phyloP scores from a whole-genome alignment of 2,113 vertebrate genomes.

The Pseudorasbora parva region DNA sequence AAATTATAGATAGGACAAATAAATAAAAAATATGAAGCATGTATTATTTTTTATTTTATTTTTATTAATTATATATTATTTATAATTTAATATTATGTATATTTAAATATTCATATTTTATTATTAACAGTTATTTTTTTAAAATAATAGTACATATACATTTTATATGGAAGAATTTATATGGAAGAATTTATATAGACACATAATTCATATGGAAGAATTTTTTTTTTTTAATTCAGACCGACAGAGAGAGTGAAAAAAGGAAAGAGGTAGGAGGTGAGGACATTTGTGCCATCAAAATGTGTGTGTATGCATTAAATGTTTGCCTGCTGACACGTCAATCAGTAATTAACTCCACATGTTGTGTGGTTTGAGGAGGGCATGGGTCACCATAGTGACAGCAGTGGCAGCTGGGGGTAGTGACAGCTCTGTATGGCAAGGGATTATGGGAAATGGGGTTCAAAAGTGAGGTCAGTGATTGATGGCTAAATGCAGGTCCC shows the following conservation, averaged over 20 bases:
- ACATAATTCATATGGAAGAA: too few species aligned
- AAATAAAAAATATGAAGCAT: too few species aligned
- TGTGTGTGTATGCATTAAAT: not conserved
- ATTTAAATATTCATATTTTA: too few species aligned
- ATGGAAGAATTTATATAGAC: too few species aligned
- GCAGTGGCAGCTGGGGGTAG: constrained; percentile 30
- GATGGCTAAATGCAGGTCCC: constrained; percentile 56
- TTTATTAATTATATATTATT: too few species aligned
- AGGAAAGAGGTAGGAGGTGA: not conserved
- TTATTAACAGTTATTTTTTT: too few species aligned
- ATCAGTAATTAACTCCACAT: constrained; percentile 54
- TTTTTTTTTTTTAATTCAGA: not conserved
- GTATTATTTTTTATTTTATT: too few species aligned
- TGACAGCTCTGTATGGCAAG: constrained; percentile 26
- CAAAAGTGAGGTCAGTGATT: constrained; percentile 51
- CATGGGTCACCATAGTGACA: constrained; percentile 51
- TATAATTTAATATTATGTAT: too few species aligned
- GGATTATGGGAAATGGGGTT: constrained; percentile 57
- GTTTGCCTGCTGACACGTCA: constrained; percentile 12
- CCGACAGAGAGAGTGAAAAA: not conserved
- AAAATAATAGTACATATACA: too few species aligned
- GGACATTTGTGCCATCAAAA: not conserved
- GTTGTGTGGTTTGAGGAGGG: constrained; percentile 7
- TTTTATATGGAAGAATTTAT: too few species aligned
- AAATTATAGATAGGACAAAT: too few species aligned